Evolutionary conservation across 2,888 invertebrate genomes (phyloP).

Genomic region (Ephialtes manifestator): DNA sequence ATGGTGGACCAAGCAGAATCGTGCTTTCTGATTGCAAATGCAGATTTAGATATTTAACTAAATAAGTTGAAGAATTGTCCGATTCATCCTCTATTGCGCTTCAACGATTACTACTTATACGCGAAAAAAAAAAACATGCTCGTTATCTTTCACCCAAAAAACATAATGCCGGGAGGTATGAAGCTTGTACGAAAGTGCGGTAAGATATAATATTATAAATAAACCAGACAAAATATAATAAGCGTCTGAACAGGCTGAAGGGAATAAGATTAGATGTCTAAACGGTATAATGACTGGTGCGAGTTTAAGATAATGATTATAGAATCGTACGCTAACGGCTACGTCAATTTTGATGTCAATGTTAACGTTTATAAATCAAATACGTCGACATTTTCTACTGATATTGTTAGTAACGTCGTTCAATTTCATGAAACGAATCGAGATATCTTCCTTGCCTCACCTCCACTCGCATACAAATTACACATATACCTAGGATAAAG

Average conservation of each 20-base stretch:
- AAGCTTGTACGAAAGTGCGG: constrained; percentile 39
- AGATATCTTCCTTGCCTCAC: constrained; percentile 61
- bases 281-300: constrained; percentile 46
- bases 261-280: constrained; percentile 34
- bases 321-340: constrained; percentile 73
- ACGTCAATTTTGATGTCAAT: constrained; percentile 83
- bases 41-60: constrained; percentile 17
- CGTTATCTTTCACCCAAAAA: constrained; percentile 48
- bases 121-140: not conserved
- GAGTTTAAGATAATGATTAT: constrained; percentile 37
- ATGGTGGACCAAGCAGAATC: constrained; percentile 68
- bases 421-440: constrained; percentile 46
- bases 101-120: constrained; percentile 14
- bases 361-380: constrained; percentile 77
- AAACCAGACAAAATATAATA: constrained; percentile 10
- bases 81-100: constrained; percentile 35
- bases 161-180: constrained; percentile 33
- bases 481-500: not conserved
- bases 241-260: constrained; percentile 32
- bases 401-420: constrained; percentile 70
- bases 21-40: constrained; percentile 45
- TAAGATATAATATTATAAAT: constrained; percentile 36
- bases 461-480: constrained; percentile 14
- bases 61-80: constrained; percentile 26
- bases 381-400: constrained; percentile 80